These are phyloP conservation scores for Laspeyria flexula DNA, from an alignment of 2,888 invertebrate species.

Conservation along the genomic window DNA sequence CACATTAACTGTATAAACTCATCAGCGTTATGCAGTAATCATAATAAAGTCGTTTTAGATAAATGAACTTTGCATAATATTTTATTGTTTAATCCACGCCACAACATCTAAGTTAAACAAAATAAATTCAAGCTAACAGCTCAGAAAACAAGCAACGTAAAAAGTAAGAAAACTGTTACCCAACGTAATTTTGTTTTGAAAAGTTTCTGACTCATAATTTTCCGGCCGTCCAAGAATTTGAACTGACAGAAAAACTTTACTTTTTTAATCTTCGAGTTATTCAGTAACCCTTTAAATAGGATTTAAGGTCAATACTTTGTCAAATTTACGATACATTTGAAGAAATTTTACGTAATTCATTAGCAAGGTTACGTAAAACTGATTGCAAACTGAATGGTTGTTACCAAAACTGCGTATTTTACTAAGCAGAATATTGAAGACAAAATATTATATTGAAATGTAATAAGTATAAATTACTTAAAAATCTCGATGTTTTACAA, in stretches of 20 bases:
- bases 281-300: slow-evolving; percentile 28
- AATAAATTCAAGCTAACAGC: slow-evolving; percentile 52
- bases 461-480: no score
- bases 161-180: slow-evolving; percentile 52
- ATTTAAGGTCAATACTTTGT: no score
- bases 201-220: slow-evolving; percentile 57
- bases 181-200: slow-evolving; percentile 56
- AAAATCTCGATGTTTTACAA: no score
- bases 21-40: no score
- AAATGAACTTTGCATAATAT: slow-evolving; percentile 2
- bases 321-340: no score
- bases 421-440: no score
- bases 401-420: no score
- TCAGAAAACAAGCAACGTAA: slow-evolving; percentile 53
- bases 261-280: slow-evolving; percentile 27
- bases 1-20: no score
- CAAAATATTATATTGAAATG: no score
- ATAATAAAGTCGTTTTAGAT: neutral
- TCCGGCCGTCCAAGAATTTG: slow-evolving; percentile 24
- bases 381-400: no score
- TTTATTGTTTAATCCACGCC: slow-evolving; percentile 15
- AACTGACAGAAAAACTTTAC: slow-evolving; percentile 21
- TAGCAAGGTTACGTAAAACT: no score
- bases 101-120: slow-evolving; percentile 24
- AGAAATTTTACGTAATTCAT: no score